Percentiles rank a stretch among this genome's conserved stretches.
Conservation (phyloP, 2,797 vertebrate genomes). For the Clarias fuscus region DNA sequence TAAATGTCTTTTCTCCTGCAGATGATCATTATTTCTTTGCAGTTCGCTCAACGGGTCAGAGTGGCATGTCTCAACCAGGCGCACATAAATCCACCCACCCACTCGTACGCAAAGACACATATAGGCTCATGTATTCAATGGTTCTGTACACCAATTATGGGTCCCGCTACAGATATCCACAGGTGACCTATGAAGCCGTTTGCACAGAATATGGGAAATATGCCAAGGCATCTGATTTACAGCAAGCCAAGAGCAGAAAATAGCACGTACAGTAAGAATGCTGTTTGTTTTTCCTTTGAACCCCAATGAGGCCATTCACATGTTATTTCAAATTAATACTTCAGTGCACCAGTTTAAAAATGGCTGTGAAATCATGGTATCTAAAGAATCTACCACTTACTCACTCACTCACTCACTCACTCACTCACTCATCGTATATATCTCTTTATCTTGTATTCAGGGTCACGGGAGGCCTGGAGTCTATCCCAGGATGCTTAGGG, state of each 20-base stretch:
- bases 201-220: constrained; percentile 1
- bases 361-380: neutral
- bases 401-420: too few relatives aligned
- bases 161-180: neutral
- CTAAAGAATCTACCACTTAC: neutral
- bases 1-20: constrained; percentile 44
- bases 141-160: neutral
- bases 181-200: neutral
- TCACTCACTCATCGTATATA: too few relatives aligned
- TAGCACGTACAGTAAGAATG: neutral
- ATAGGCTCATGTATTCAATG: neutral
- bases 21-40: constrained; percentile 58
- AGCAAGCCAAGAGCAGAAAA: neutral
- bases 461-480: too few relatives aligned
- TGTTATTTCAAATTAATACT: neutral
- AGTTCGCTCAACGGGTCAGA: constrained; percentile 32
- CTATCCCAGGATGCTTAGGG: too few relatives aligned
- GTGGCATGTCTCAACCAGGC: constrained; percentile 25
- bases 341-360: neutral
- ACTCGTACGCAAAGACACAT: constrained; percentile 6
- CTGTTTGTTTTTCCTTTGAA: neutral
- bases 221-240: neutral
- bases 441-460: too few relatives aligned
- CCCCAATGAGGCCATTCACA: neutral
- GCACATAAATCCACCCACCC: constrained; percentile 37